A percentile compares a stretch with the other conserved stretches of the same genome.
Conservation (phyloP, 1,140 invertebrate species). For the Coenobita brevimanus region DNA sequence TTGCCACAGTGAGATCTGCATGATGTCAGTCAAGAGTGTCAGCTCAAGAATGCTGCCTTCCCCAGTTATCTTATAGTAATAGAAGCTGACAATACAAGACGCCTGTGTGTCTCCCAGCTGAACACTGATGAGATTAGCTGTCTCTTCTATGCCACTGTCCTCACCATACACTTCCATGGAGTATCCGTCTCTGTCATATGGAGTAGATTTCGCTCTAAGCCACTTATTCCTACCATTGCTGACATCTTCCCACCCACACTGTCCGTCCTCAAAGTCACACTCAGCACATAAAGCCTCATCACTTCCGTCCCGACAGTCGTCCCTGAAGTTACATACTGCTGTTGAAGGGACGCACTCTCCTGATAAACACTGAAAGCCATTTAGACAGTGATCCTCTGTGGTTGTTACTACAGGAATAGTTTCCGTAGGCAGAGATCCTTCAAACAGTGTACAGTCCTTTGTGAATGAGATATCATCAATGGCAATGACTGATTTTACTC, state of each 20-base stretch:
- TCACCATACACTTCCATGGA: neutral
- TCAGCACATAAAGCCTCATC: neutral
- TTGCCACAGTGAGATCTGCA: neutral
- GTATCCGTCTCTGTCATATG: neutral
- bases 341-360: neutral
- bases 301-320: neutral
- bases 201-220: neutral
- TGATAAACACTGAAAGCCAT: neutral
- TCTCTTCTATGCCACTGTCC: neutral
- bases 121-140: neutral
- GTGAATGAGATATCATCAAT: constrained; percentile 7
- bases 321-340: constrained; percentile 3
- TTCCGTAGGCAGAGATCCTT: neutral
- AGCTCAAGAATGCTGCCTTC: neutral
- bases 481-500: neutral
- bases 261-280: neutral
- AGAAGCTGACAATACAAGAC: neutral
- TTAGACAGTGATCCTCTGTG: neutral
- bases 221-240: neutral
- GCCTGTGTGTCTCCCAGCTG: neutral
- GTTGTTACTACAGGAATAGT: neutral
- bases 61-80: constrained; percentile 4
- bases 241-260: neutral
- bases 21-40: neutral
- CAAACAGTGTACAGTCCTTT: neutral